These are phyloP conservation scores for Habrosyne pyritoides DNA, from an alignment of 2,888 invertebrate species.

Conservation along the genomic window DNA sequence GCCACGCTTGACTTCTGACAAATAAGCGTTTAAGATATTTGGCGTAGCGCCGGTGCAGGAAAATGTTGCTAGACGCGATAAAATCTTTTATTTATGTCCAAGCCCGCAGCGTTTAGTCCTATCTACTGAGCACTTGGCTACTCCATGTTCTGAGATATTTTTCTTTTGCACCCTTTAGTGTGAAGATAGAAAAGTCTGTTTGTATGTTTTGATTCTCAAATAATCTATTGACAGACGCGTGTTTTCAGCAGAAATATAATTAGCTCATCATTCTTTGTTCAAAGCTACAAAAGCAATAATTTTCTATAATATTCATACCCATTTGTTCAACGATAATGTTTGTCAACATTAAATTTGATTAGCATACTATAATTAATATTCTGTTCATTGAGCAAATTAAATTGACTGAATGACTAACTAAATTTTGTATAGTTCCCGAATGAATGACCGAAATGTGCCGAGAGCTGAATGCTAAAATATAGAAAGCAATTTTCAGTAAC, in stretches of 20 bases:
- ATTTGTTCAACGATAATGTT: background rate
- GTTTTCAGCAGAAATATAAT: no score
- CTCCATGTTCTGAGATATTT: constrained; percentile 4
- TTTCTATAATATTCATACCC: no score
- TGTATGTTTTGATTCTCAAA: background rate
- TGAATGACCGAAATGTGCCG: background rate
- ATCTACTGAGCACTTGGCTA: constrained; percentile 14
- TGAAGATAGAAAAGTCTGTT: background rate
- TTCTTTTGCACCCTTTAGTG: background rate
- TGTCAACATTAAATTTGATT: background rate
- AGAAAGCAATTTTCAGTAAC: constrained; percentile 5
- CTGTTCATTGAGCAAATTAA: background rate
- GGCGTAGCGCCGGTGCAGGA: constrained; percentile 8
- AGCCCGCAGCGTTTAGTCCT: constrained; percentile 25
- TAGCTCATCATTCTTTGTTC: no score
- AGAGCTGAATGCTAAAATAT: background rate
- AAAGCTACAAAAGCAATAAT: no score
- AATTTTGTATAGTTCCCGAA: background rate
- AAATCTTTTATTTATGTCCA: constrained; percentile 36
- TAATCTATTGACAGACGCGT: no score
- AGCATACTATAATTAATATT: background rate
- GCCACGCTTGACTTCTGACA: constrained; percentile 21
- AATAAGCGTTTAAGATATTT: constrained; percentile 29
- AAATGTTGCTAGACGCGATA: constrained; percentile 19
- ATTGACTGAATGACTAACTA: background rate